A percentile compares a stretch with the other conserved stretches of the same genome.
Evolutionary conservation across 2,797 vertebrate genomes (phyloP).

Genomic region (Sebastes hopkinsi): DNA sequence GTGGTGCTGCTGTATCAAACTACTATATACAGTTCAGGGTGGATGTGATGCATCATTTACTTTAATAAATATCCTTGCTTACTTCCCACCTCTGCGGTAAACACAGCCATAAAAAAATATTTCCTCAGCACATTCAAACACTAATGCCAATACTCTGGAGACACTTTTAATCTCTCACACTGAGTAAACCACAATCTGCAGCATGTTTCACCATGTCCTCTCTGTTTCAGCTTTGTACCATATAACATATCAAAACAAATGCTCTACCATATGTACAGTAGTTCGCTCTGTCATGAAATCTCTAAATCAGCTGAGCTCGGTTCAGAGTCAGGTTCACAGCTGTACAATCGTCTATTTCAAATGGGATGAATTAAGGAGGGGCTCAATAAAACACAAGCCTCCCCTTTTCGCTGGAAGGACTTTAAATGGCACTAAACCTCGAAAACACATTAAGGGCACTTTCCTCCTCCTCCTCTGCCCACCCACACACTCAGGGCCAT

Average conservation of each 20-base stretch:
- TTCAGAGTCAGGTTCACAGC: conserved; percentile 36
- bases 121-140: conserved; percentile 1
- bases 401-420: conserved; percentile 25
- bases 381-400: conserved; percentile 35
- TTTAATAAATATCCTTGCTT: not conserved
- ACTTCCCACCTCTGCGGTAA: not conserved
- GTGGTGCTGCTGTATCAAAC: not conserved
- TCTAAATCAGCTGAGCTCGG: conserved; percentile 32
- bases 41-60: not conserved
- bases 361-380: conserved; percentile 22
- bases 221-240: not conserved
- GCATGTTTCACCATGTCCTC: not conserved
- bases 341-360: conserved; percentile 26
- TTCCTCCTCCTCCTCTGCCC: conserved; percentile 36
- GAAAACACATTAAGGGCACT: conserved; percentile 49
- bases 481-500: conserved; percentile 31
- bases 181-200: not conserved
- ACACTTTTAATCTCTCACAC: not conserved
- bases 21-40: not conserved
- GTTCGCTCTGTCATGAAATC: conserved; percentile 16
- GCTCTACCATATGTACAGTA: conserved; percentile 8
- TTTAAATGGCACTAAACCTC: conserved; percentile 51
- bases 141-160: not conserved
- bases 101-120: conserved; percentile 2
- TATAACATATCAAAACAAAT: conserved; percentile 33